Evolutionary conservation across 2,113 vertebrate species (phyloP).

Genomic region (Elaphurus davidianus): DNA sequence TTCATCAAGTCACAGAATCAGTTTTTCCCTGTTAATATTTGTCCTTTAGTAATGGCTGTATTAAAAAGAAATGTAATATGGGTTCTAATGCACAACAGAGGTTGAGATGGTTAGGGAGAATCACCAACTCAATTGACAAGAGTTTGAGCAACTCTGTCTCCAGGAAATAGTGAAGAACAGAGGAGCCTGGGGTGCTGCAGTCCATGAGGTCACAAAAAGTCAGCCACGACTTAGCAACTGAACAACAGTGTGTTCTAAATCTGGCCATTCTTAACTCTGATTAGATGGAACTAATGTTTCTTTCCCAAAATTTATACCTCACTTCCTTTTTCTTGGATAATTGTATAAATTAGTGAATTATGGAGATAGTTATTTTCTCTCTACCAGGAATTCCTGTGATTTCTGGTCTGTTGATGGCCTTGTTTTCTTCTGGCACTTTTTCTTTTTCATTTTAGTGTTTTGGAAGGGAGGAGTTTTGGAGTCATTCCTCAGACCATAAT

Average conservation of each 20-base stretch:
- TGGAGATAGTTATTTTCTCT: neutral
- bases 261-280: neutral
- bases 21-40: neutral
- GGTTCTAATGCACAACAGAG: neutral
- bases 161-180: neutral
- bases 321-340: neutral
- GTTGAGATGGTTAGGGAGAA: neutral
- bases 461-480: neutral
- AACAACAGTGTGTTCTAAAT: neutral
- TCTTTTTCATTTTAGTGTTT: neutral
- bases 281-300: neutral
- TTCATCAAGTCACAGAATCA: neutral
- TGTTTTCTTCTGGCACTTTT: neutral
- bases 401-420: neutral
- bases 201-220: neutral
- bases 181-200: neutral
- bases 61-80: neutral
- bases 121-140: neutral
- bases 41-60: neutral
- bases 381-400: neutral
- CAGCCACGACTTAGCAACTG: neutral
- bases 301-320: neutral
- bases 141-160: neutral
- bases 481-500: neutral
- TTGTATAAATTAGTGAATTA: neutral